A percentile compares a stretch with the other conserved stretches of the same genome.
Conservation (phyloP, 2,888 invertebrate species). For the Orchesella flavescens region DNA sequence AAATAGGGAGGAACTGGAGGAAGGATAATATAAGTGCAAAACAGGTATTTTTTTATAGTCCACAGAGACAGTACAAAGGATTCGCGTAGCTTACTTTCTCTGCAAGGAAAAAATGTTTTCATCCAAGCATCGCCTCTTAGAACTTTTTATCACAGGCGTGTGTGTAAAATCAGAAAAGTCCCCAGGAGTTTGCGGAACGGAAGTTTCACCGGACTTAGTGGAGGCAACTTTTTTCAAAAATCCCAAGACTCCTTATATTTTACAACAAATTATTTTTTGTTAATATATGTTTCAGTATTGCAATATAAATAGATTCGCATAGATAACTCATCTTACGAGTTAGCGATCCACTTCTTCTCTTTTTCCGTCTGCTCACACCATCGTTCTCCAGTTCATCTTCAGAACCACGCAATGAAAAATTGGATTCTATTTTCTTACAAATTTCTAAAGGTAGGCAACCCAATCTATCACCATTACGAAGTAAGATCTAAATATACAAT, state of each 20-base stretch:
- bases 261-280: background rate
- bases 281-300: background rate
- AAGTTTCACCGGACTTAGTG: conserved; percentile 57
- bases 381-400: conserved; percentile 68
- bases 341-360: conserved; percentile 88
- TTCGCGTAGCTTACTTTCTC: conserved; percentile 53
- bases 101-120: conserved; percentile 53
- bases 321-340: conserved; percentile 78
- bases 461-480: conserved; percentile 60
- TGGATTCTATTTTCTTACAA: conserved; percentile 53
- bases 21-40: background rate
- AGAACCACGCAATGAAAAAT: conserved; percentile 49
- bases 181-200: conserved; percentile 54
- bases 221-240: conserved; percentile 64
- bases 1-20: too few species aligned
- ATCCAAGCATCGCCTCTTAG: conserved; percentile 50
- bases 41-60: too few species aligned
- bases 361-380: conserved; percentile 78
- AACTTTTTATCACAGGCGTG: conserved; percentile 67
- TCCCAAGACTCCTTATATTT: conserved; percentile 64
- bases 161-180: conserved; percentile 53
- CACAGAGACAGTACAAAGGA: too few species aligned
- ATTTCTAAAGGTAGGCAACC: conserved; percentile 53
- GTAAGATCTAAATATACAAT: conserved; percentile 58
- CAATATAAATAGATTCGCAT: background rate